Conservation (phyloP, 2,888 invertebrate genomes). For the Oxyscelio sp. region DNA sequence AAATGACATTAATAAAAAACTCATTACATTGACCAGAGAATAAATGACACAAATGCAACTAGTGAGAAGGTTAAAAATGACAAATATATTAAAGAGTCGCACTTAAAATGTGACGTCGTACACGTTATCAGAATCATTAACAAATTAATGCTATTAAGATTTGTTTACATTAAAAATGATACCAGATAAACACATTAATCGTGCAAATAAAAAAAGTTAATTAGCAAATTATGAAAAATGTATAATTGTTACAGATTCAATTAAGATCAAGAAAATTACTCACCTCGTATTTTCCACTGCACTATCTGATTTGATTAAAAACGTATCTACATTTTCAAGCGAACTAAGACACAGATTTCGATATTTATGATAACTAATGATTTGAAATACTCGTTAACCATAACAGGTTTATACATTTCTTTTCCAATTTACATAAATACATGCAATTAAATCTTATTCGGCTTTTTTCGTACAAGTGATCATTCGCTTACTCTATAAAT, state of each 20-base stretch:
- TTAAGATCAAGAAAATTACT: background rate
- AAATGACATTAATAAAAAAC: too few relatives aligned
- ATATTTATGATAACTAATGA: slow-evolving; percentile 33
- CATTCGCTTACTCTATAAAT: slow-evolving; percentile 31
- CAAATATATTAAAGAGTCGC: too few relatives aligned
- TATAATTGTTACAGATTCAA: background rate
- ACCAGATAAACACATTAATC: too few relatives aligned
- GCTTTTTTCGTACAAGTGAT: slow-evolving; percentile 26
- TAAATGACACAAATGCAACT: too few relatives aligned
- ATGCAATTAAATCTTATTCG: slow-evolving; percentile 40
- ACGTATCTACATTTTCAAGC: slow-evolving; percentile 2
- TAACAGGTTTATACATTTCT: slow-evolving; percentile 52
- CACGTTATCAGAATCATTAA: too few relatives aligned
- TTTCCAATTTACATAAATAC: slow-evolving; percentile 50
- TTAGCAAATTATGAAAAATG: too few relatives aligned
- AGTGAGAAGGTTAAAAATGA: too few relatives aligned
- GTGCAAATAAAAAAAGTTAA: too few relatives aligned
- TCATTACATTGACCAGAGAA: too few relatives aligned
- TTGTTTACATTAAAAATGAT: too few relatives aligned
- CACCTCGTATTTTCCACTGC: background rate
- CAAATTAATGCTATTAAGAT: too few relatives aligned
- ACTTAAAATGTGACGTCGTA: too few relatives aligned
- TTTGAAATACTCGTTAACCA: slow-evolving; percentile 40
- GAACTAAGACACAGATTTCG: slow-evolving; percentile 10
- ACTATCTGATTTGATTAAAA: slow-evolving; percentile 23